Base-by-base conservation (phyloP, 2,113 vertebrate species). In the Cyanistes caeruleus region DNA sequence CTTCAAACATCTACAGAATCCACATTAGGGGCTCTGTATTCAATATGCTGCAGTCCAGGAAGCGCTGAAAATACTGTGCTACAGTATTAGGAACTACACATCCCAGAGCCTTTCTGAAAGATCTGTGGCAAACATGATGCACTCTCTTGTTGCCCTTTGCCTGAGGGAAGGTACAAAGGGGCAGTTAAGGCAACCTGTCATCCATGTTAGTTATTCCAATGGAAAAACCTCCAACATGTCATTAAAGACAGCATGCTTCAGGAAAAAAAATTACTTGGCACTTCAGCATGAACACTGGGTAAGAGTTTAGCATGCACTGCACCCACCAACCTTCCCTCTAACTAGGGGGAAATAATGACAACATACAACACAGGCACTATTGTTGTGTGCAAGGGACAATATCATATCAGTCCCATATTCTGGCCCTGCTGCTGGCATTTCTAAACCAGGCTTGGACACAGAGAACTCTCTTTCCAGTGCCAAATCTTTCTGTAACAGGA, bases 401-500 rank as follows among this genome's bases (percentile, higher is more conserved):
- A 7, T 25, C 31, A 8, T 22, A 81, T 51, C 69, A 16, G 21
- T 10, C 31, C 59, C 8, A 13, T 17, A 46, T 33, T 51, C 60
- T 31, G 30, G 37, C 30, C 35, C 46, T 41, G 49, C 70, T 69
- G 35, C 19, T 3, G 30, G 59, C 84, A 76, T 72, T 77, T 89
- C 79, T 87, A 80, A 91, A 73, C 67, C 79, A 64, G 43, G 31
- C 39, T 9, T 41, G 82, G 74, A 68, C 49, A 73, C 25, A 58
- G 39, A 86, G 49, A 73, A 84, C 46, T 46, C 92, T 48, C 92
- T 88, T 92, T 79, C 77, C 87, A 68, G 69, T 53, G 84, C 55
- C 75, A 84, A 89, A 95, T 91, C 84, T 78, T 89, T 88, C 62
- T 44, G 15, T 35, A 94, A 83, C 72, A 59, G 91, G 93, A 76